Base-by-base conservation (phyloP, 2,888 invertebrate species). In the Cotesia congregata region DNA sequence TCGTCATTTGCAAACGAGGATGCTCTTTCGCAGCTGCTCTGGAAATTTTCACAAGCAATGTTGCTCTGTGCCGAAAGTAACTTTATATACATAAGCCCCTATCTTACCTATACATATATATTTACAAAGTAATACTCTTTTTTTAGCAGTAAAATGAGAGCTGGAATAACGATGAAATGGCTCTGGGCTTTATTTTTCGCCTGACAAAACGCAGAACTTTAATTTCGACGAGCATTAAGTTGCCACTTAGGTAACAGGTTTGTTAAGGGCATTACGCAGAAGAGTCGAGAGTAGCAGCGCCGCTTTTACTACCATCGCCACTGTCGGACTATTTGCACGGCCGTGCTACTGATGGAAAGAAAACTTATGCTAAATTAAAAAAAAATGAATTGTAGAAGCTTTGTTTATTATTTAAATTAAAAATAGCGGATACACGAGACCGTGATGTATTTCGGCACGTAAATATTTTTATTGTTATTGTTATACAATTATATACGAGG, bases 321-420 rank as follows among this genome's bases (percentile, higher is more conserved):
- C 50, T 50, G 12, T 50, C 7, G 3, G 30, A 50, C 50, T 50
- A 50, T 50, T 50, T 12, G 4, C 12, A 50, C 12, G 12, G 50
- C 7, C 70, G 73, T 71, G 72, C 76, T 77, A 73, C 64, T 64
- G 38, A 74, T 68, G 65, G 4, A 74, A 74, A 74, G 68, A 30
- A 30, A 30, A 30, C 30, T 74, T 74, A 41, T 20, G 62, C 20
- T 62, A 20, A 15, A 30, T 59, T 62, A 69, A 30, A 30, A 62
- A 70, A 41, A 64, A 15, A 70, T 7, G 59, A 7, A 70, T 59
- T 30, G 20, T 39, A 71, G 60, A 77, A 74, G 73, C 40, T 77
- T 77, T 73, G 79, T 81, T 81, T 79, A 81, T 81, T 80, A 68
- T 69, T 65, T 40, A 72, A 40, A 60, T 67, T 67, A 40, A 62